Evolutionary conservation across 2,888 invertebrate species (phyloP).

Genomic region (Microdon myrmicae): DNA sequence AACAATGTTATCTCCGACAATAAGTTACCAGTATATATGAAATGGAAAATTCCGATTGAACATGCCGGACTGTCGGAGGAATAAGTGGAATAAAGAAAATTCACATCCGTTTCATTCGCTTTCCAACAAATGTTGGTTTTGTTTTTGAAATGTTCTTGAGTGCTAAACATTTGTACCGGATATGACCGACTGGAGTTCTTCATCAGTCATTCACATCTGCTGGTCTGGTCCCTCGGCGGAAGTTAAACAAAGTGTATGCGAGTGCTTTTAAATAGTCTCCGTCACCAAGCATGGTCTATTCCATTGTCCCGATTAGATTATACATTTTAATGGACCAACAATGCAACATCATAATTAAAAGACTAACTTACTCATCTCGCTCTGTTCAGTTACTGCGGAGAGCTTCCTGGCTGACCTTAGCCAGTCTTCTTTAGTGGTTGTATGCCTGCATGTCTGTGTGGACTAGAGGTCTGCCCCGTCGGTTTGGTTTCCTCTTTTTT

Average conservation of each 20-base stretch:
- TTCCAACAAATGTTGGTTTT: no score
- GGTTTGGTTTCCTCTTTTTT: no score
- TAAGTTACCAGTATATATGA: slow-evolving; percentile 52
- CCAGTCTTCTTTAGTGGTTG: no score
- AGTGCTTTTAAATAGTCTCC: no score
- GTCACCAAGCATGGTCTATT: no score
- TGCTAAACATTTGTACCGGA: slow-evolving; percentile 30
- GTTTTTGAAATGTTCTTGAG: slow-evolving; percentile 27
- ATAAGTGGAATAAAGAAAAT: slow-evolving; percentile 29
- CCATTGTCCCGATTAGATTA: slow-evolving; percentile 34
- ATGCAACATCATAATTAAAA: slow-evolving; percentile 30
- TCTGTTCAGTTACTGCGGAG: no score
- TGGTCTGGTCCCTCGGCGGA: slow-evolving; percentile 28
- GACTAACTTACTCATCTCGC: no score
- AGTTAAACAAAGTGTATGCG: slow-evolving; percentile 34
- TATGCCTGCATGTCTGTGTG: no score
- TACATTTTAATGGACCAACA: slow-evolving; percentile 40
- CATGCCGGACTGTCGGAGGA: slow-evolving; percentile 11
- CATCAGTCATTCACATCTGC: slow-evolving; percentile 38
- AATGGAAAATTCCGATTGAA: slow-evolving; percentile 51
- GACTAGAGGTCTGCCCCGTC: no score
- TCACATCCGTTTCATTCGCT: slow-evolving; percentile 26
- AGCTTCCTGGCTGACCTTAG: no score
- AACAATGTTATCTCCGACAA: slow-evolving; percentile 52
- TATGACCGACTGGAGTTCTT: slow-evolving; percentile 48